Conservation (phyloP, 2,888 invertebrate genomes). For the Stenoptilia bipunctidactyla region DNA sequence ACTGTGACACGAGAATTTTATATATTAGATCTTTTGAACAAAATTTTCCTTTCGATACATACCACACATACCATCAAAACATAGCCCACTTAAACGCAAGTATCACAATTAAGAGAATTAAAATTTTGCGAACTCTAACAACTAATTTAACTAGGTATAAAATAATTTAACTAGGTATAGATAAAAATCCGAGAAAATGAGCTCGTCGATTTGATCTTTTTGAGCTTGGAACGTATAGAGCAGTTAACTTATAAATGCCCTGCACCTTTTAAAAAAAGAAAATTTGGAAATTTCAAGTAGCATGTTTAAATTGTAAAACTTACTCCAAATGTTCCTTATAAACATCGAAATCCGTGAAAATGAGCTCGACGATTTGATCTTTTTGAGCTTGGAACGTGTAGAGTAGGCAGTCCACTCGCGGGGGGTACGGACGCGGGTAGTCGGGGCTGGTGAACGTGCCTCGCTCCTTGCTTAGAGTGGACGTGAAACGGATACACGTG, state of each 20-base stretch:
- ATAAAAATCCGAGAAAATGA: constrained; percentile 86
- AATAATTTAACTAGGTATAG: no score
- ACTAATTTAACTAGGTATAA: no score
- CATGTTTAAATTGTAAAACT: constrained; percentile 55
- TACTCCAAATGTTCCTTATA: constrained; percentile 76
- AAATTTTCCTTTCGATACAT: no score
- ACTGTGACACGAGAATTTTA: no score
- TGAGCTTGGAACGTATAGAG: constrained; percentile 87
- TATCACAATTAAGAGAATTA: no score
- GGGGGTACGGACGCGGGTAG: constrained; percentile 82
- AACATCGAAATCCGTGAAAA: constrained; percentile 84
- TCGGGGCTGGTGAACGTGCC: constrained; percentile 88
- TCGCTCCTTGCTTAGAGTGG: constrained; percentile 81
- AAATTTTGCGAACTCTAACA: no score
- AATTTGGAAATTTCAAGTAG: no score
- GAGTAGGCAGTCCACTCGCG: constrained; percentile 82
- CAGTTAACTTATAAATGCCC: no score
- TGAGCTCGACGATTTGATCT: constrained; percentile 85
- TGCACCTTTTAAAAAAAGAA: no score
- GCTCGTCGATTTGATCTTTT: constrained; percentile 84
- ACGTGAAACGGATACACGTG: constrained; percentile 85
- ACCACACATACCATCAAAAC: no score
- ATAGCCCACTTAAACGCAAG: no score
- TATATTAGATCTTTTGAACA: no score
- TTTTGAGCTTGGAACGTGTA: constrained; percentile 85